A percentile compares a stretch with the other conserved stretches of the same genome.
phyloP scores from a whole-genome alignment of 2,888 invertebrate genomes.

The Tenthredo livida region DNA sequence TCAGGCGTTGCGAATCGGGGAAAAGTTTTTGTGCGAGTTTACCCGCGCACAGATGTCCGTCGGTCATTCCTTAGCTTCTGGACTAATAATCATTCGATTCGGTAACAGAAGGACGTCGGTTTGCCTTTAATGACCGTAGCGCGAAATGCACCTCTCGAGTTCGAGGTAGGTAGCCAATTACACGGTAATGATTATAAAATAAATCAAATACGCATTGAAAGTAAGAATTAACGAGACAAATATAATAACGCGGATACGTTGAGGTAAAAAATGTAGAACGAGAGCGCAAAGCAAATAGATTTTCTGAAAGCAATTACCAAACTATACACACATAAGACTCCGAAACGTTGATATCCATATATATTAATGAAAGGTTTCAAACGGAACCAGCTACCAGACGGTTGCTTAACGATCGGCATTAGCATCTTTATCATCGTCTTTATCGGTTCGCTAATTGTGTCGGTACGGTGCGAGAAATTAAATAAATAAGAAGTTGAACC shows the following conservation, averaged over 20 bases:
- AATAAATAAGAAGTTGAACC: constrained; percentile 45
- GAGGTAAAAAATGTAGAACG: constrained; percentile 52
- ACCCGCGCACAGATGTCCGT: constrained; percentile 22
- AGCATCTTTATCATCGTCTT: constrained; percentile 45
- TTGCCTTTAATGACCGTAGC: constrained; percentile 63
- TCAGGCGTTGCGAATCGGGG: constrained; percentile 25
- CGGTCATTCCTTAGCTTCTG: constrained; percentile 11
- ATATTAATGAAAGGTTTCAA: constrained; percentile 6
- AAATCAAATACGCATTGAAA: constrained; percentile 66
- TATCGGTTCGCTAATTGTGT: constrained; percentile 47
- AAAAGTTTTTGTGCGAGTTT: not conserved
- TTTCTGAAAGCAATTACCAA: constrained; percentile 4
- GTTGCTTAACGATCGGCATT: constrained; percentile 31
- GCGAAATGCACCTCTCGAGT: constrained; percentile 42
- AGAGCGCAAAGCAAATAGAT: constrained; percentile 52
- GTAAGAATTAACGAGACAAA: constrained; percentile 36
- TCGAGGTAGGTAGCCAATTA: constrained; percentile 56
- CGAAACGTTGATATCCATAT: not conserved
- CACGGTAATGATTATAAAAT: constrained; percentile 70
- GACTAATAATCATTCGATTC: constrained; percentile 42
- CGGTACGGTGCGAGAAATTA: constrained; percentile 28
- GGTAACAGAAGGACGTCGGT: constrained; percentile 49
- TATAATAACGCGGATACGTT: constrained; percentile 20
- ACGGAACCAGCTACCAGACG: not conserved
- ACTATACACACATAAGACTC: not conserved